Conservation (phyloP, 2,888 invertebrate species). For the Drosophila setosimentum region DNA sequence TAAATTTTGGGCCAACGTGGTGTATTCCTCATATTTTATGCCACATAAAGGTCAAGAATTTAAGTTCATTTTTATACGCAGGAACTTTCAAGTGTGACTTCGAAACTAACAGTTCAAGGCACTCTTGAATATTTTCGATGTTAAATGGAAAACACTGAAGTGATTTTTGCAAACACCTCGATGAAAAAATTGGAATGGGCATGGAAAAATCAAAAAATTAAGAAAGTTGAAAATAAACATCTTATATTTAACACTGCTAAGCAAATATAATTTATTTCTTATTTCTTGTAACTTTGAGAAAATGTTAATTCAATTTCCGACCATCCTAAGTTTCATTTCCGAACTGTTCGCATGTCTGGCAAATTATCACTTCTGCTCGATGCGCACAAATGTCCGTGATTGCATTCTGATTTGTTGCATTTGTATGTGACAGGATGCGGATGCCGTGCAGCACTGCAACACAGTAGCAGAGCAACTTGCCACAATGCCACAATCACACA, state of each 20-base stretch:
- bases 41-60: slow-evolving; percentile 44
- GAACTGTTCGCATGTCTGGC: slow-evolving; percentile 9
- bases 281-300: background rate
- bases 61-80: slow-evolving; percentile 18
- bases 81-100: slow-evolving; percentile 31
- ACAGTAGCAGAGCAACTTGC: slow-evolving; percentile 19
- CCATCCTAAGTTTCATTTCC: background rate
- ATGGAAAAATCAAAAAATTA: background rate
- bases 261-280: background rate
- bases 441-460: slow-evolving; percentile 5
- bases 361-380: slow-evolving; percentile 31
- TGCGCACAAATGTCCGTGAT: slow-evolving; percentile 56
- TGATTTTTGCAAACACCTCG: background rate
- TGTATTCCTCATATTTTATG: slow-evolving; percentile 68
- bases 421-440: slow-evolving; percentile 41
- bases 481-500: slow-evolving; percentile 38
- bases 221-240: background rate
- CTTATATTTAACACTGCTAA: background rate
- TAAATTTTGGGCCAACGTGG: slow-evolving; percentile 42
- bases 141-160: background rate
- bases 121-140: background rate
- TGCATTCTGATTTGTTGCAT: slow-evolving; percentile 62
- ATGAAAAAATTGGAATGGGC: background rate
- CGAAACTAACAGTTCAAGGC: slow-evolving; percentile 3
- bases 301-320: slow-evolving; percentile 9